Evolutionary conservation across 2,113 vertebrate species (phyloP).

Genomic region (Mobula birostris): DNA sequence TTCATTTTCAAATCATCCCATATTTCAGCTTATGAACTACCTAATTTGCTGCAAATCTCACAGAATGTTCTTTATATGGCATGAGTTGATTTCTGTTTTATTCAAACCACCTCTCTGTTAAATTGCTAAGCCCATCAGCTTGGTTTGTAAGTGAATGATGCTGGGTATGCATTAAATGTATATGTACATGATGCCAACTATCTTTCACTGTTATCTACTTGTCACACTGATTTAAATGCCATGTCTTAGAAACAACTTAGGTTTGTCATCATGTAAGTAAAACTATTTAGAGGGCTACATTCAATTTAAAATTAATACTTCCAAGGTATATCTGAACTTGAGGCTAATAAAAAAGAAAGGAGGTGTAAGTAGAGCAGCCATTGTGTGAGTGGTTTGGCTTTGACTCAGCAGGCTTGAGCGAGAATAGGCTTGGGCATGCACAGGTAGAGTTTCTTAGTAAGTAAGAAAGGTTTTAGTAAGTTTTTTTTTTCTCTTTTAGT

Average conservation of each 20-base stretch:
- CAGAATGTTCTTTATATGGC: not conserved
- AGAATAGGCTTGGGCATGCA: too few relatives aligned
- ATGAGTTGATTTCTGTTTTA: not conserved
- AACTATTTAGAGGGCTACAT: not conserved
- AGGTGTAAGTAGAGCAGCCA: too few relatives aligned
- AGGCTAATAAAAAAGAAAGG: too few relatives aligned
- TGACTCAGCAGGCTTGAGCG: too few relatives aligned
- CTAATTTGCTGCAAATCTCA: not conserved
- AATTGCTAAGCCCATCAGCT: not conserved
- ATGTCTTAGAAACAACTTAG: not conserved
- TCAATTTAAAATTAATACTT: not conserved
- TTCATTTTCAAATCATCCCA: not conserved
- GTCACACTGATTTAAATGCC: not conserved
- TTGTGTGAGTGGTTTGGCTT: too few relatives aligned
- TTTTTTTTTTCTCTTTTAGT: too few relatives aligned
- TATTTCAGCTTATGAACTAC: not conserved
- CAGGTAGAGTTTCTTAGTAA: too few relatives aligned
- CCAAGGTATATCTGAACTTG: not conserved
- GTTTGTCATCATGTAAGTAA: not conserved
- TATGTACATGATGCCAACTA: not conserved
- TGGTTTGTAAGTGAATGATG: not conserved
- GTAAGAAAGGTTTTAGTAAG: too few relatives aligned
- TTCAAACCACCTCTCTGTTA: not conserved
- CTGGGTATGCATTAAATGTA: not conserved
- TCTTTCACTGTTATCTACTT: not conserved